Percentiles rank a stretch among this genome's conserved stretches.
Evolutionary conservation across 2,888 invertebrate genomes (phyloP).

Genomic region (Drosophila meridiana): DNA sequence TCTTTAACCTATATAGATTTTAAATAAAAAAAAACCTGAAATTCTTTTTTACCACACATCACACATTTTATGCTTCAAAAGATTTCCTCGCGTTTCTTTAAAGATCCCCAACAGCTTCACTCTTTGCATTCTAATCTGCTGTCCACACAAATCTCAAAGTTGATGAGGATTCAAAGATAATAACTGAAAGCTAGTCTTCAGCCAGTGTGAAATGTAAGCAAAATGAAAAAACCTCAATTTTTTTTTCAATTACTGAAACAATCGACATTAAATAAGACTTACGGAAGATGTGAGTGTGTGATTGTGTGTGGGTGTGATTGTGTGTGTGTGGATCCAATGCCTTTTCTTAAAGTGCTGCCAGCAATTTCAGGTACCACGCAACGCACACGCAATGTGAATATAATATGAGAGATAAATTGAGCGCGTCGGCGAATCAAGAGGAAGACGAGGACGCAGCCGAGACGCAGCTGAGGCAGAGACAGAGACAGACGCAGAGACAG

Average conservation of each 20-base stretch:
- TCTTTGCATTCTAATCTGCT: background rate
- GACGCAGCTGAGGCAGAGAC: background rate
- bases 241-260: slow-evolving; percentile 27
- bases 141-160: background rate
- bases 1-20: background rate
- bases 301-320: slow-evolving; percentile 26
- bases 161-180: background rate
- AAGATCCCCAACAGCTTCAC: background rate
- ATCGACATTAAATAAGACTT: slow-evolving; percentile 46
- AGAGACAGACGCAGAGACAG: background rate
- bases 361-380: slow-evolving; percentile 55
- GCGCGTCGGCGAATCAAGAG: slow-evolving; percentile 50
- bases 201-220: slow-evolving; percentile 5
- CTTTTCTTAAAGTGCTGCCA: slow-evolving; percentile 52
- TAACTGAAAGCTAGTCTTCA: background rate
- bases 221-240: slow-evolving; percentile 1
- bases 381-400: slow-evolving; percentile 67
- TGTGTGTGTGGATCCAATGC: slow-evolving; percentile 18
- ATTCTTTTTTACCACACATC: background rate
- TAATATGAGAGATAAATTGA: slow-evolving; percentile 68
- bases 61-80: background rate
- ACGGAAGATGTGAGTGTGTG: slow-evolving; percentile 21
- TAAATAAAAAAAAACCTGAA: background rate
- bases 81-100: background rate
- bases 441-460: slow-evolving; percentile 7